phyloP scores from a whole-genome alignment of 1,140 invertebrate genomes.

The Pogonognathellus flavescens region DNA sequence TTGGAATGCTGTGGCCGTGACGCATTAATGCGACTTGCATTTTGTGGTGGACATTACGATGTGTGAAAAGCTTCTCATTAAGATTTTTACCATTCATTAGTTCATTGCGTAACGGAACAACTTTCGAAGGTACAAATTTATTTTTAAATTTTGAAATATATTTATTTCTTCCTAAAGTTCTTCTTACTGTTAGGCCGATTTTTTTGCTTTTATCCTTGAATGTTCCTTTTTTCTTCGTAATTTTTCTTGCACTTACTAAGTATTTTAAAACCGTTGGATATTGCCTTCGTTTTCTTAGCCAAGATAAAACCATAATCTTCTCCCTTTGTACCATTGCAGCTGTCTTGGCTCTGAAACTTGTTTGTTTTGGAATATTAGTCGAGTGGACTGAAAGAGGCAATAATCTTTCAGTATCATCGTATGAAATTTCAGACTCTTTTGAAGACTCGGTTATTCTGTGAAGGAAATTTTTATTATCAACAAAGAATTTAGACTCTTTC shows the following conservation, averaged over 20 bases:
- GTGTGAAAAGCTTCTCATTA: neutral
- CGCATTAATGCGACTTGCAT: neutral
- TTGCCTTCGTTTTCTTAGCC: neutral
- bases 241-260: neutral
- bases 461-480: neutral
- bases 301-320: neutral
- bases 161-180: neutral
- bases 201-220: neutral
- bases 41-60: neutral
- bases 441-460: neutral
- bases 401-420: neutral
- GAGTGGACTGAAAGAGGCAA: neutral
- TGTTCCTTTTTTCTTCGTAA: neutral
- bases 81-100: neutral
- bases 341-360: neutral
- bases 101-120: neutral
- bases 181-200: neutral
- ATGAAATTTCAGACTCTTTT: neutral
- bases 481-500: neutral
- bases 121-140: neutral
- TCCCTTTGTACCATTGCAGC: neutral
- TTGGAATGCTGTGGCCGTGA: neutral
- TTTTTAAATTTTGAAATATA: neutral
- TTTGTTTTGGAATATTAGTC: neutral
- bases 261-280: neutral